Base-by-base conservation (phyloP, 1,140 invertebrate species). In the Ceratina calcarata region DNA sequence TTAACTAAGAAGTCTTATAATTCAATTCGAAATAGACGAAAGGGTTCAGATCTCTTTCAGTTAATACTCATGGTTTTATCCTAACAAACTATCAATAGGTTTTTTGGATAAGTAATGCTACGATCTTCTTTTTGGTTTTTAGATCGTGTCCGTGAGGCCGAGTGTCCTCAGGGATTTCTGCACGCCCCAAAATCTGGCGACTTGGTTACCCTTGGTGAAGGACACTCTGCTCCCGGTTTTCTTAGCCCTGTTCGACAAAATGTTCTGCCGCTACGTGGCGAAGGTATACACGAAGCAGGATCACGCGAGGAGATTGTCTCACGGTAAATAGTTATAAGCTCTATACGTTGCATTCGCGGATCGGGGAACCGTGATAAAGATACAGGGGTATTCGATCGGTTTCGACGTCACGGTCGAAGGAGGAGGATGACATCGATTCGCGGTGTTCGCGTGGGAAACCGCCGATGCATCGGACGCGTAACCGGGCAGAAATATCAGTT, bases 181-280 rank as follows among this genome's bases (percentile, higher is more conserved):
- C 80, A 92, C 87, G 0, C 68, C 83, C 0, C 91, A 92, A 61
- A 91, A 92, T 76, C 60, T 92, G 12, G 90, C 91, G 37, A 91
- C 89, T 61, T 94, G 94, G 92, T 72, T 93, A n/a, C 93, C 93
- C 0, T 69, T 94, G 32, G 80, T 93, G 4, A 92, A 94, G 73
- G 94, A 93, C 16, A 91, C 91, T 2, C 84, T 94, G 13, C 89
- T 94, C 18, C 94, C 94, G 0, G 86, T 94, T 0, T 91, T 94
- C 32, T 86, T 94, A 15, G 92, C 93, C 0, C 86, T 94, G 69
- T 92, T 93, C 78, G 94, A 94, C 86, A 92, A 92, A 78, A 93
- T 93, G 89, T 94, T 94, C 81, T 90, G 90, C 18, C 88, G 89
- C 7, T 93, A 94, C 85, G 91, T 94, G 7, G 91, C 92, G 27